Evolutionary conservation across 1,140 invertebrate species (phyloP).

Genomic region (Polyergus mexicanus): DNA sequence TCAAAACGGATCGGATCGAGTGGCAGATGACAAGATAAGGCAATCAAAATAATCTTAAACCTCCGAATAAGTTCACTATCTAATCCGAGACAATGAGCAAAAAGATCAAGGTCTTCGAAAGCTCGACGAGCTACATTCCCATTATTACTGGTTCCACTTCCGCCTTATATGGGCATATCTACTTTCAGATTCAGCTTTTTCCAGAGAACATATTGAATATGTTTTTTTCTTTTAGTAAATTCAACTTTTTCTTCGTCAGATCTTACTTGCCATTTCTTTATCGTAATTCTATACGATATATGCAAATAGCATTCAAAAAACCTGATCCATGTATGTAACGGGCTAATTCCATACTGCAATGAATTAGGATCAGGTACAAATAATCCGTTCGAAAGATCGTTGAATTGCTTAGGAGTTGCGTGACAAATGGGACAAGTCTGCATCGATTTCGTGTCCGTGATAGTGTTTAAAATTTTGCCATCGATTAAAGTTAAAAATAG

Average conservation of each 20-base stretch:
- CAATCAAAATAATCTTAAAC: neutral
- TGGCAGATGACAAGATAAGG: neutral
- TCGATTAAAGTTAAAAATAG: conserved; percentile 13
- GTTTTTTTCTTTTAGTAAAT: neutral
- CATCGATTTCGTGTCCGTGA: conserved; percentile 10
- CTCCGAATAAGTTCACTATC: neutral
- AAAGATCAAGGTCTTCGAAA: neutral
- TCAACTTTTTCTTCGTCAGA: neutral
- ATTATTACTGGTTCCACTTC: neutral
- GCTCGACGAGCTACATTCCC: neutral
- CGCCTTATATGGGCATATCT: neutral
- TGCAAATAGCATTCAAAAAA: conserved; percentile 19
- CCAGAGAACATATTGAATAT: neutral
- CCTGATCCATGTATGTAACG: neutral
- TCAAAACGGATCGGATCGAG: neutral
- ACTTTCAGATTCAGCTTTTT: neutral
- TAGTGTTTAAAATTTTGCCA: conserved; percentile 21
- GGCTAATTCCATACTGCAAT: neutral
- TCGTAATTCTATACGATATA: neutral
- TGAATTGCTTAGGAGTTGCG: neutral
- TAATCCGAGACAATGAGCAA: neutral
- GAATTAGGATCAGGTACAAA: neutral
- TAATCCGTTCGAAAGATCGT: conserved; percentile 1
- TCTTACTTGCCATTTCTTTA: conserved; percentile 6
- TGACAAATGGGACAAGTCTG: conserved; percentile 20